Evolutionary conservation across 2,888 invertebrate species (phyloP), one percentile per base, ranked within the genome.

Genomic region (Nephrotoma guestfalica): DNA sequence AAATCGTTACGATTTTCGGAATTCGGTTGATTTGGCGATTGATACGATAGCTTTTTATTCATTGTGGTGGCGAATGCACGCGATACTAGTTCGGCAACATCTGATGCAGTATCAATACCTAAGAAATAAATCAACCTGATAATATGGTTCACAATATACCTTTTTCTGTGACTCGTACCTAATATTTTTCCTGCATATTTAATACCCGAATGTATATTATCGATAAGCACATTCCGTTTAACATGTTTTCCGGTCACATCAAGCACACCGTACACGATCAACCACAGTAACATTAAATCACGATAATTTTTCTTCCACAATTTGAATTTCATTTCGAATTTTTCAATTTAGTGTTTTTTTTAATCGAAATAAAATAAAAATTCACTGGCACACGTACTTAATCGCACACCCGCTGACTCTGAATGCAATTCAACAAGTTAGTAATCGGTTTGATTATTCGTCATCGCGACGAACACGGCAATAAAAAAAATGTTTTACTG

Each of bases 21-120:
- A 71, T 71, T 71, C 11, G 9, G 18, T 30, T 18, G 18, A n/a
- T 87, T 83, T 9, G 9, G 7, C 15, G 86, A 43, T 86, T 87
- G 0, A 57, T 86, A 41, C 83, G 88, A 0, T 89, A 88, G 4
- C 6, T 88, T 88, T 88, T 90, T 86, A 88, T 89, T 84, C 86
- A 86, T 18, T 88, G 83, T 87, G 89, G 89, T 2, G 88, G 91
- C 89, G 87, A 94, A 93, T 40, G 94, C 93, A 87, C 92, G 92
- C 9, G 93, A 92, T 9, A 94, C 94, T 87, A 94, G 90, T 89
- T 93, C 93, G 0, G 94, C 93, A 86, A 95, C 94, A 88, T 93
- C 93, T 43, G 92, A 92, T 0, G 94, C 93, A 0, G 91, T 91
- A 83, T 91, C 91, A n/a, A 92, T 90, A 87, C 92, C 91, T 30